Evolutionary conservation across 2,797 vertebrate species (phyloP), one percentile per base, ranked within the genome.

Genomic region (Siniperca obscura): DNA sequence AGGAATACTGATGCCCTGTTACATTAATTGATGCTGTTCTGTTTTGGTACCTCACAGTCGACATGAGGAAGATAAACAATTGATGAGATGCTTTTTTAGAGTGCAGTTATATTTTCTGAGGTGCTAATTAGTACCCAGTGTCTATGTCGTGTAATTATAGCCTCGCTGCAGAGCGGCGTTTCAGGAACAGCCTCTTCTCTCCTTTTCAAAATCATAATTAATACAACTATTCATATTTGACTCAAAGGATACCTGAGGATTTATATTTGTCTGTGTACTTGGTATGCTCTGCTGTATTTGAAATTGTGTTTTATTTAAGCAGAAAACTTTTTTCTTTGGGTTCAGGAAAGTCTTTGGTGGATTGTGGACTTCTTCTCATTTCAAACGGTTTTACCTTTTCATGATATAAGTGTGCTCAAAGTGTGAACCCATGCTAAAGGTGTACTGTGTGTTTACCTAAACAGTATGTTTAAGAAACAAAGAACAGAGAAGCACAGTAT

Each of bases 111-210:
- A 75, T 86, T 80, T 88, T 84, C 84, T 36, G 74, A 83, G 79
- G 77, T 78, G 89, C 78, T 90, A 86, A 89, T 92, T 87, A 91
- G 72, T 12, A 46, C 44, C 62, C 8, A 7, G 44, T 80, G 65
- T 85, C 66, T 62, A 0, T 12, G 74, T 71, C 0, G 30, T 59
- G 30, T 90, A 88, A 91, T 86, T 89, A 90, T 66, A 87, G 61
- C 83, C 38, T 52, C 53, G 53, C 65, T 70, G 84, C 85, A n/a
- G 53, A 80, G 73, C n/a, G 0, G 30, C 3, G 22, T 73, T 53
- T 65, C 74, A 82, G 65, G 71, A 86, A 62, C 86, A 78, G 70
- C 78, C 66, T 75, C 81, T 16, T 72, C 74, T 71, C 57, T 50
- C 55, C 55, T 55, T 46, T 80, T 81, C 72, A 19, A 86, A 82